Conservation (phyloP, 2,888 invertebrate species). For the Phalangium opilio region DNA sequence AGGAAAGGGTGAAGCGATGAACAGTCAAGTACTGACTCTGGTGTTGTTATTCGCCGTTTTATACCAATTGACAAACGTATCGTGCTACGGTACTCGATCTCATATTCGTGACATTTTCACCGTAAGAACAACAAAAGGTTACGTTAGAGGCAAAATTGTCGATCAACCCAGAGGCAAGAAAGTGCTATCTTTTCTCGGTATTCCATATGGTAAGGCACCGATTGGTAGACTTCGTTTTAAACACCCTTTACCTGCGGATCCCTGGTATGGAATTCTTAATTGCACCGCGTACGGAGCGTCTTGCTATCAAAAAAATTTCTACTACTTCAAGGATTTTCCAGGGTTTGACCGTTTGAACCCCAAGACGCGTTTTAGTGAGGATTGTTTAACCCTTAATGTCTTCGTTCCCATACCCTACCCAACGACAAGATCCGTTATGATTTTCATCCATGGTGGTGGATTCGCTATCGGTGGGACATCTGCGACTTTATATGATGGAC, state of each 20-base stretch:
- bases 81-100: too few species aligned
- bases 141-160: too few species aligned
- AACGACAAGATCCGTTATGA: slow-evolving; percentile 47
- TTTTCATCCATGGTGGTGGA: slow-evolving; percentile 33
- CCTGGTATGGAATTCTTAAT: slow-evolving; percentile 8
- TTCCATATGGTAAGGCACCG: slow-evolving; percentile 15
- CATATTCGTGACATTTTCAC: too few species aligned
- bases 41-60: too few species aligned
- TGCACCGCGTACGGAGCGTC: slow-evolving; percentile 6
- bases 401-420: slow-evolving; percentile 44
- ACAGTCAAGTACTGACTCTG: too few species aligned
- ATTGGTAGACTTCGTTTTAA: slow-evolving; percentile 6
- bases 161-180: neutral
- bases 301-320: slow-evolving; percentile 7
- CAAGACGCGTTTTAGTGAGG: slow-evolving; percentile 37
- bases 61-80: too few species aligned
- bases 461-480: slow-evolving; percentile 21
- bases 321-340: slow-evolving; percentile 3
- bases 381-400: slow-evolving; percentile 70
- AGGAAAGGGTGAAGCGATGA: too few species aligned
- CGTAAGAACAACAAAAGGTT: too few species aligned
- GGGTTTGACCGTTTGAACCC: neutral
- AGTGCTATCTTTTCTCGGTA: slow-evolving; percentile 13
- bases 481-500: slow-evolving; percentile 36
- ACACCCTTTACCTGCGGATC: slow-evolving; percentile 5